Evolutionary conservation across 2,888 invertebrate genomes (phyloP), one percentile per base, ranked within the genome.

Genomic region (Scaptomyza caliginosa): DNA sequence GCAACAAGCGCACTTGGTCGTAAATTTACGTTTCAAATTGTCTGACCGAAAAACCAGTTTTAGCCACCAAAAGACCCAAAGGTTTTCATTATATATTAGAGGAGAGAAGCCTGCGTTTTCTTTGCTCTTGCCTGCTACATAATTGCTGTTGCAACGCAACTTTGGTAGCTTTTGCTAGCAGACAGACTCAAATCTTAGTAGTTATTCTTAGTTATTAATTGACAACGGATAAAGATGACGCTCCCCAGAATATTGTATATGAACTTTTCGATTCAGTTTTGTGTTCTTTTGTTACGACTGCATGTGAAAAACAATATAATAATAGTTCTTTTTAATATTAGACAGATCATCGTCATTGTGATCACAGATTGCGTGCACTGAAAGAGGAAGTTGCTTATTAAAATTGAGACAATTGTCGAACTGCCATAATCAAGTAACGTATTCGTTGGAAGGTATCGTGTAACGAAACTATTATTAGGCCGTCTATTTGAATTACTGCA

Each of bases 1-100:
- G 36, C 49, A 48, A 17, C 50, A 50, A 32, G 26, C 55, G 58
- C 77, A 72, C 76, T 86, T 86, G 84, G 83, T 81, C 83, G 86
- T 83, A 83, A 86, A 83, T 83, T 83, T 83, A 83, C 84, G 83
- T 83, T 74, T 83, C 59, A 83, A 83, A 83, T 78, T 80, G 83
- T 86, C 69, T 74, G 75, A 24, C 72, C 69, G 60, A 55, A 77
- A 74, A 84, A 68, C 80, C 67, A 64, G 76, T 73, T 75, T 75
- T 66, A 56, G 54, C 69, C 69, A 76, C 73, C 59, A 66, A 76
- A 76, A 75, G 66, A 76, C 64, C 57, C 46, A 85, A 82, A 81
- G 85, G 85, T 79, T 84, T 81, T 73, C 79, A 78, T 74, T 81
- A 71, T 69, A 66, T 8, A 34, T 59, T 55, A 52, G 69, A 54